phyloP scores from a whole-genome alignment of 2,888 invertebrate genomes.

The Nyleta sp. region DNA sequence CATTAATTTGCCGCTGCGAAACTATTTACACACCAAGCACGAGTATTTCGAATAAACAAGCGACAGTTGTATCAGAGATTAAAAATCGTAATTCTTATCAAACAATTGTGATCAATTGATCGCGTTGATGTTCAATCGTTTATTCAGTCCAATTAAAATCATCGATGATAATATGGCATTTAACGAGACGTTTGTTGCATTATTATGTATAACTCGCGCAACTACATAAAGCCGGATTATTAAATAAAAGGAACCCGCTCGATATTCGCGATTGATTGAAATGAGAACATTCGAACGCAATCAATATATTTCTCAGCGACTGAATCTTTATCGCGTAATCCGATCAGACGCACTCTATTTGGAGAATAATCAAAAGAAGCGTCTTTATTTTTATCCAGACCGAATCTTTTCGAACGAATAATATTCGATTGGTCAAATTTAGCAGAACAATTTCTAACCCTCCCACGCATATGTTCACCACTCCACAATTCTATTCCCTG shows the following conservation, averaged over 20 bases:
- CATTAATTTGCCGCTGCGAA: too few relatives aligned
- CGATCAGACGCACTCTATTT: not conserved
- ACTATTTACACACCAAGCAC: too few relatives aligned
- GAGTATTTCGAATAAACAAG: too few relatives aligned
- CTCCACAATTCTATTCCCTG: too few relatives aligned
- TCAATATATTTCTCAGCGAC: conserved; percentile 9
- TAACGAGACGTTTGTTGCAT: not conserved
- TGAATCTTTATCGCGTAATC: conserved; percentile 6
- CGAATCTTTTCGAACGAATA: not conserved
- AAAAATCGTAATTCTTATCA: too few relatives aligned
- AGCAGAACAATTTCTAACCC: not conserved
- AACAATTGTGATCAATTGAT: too few relatives aligned
- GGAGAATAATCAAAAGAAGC: not conserved
- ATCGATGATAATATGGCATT: not conserved
- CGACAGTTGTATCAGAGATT: too few relatives aligned
- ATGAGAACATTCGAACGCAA: not conserved
- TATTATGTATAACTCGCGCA: not conserved
- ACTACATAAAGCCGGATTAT: not conserved
- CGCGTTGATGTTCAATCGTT: too few relatives aligned
- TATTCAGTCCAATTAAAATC: not conserved
- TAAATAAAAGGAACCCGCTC: not conserved
- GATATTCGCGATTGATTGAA: not conserved
- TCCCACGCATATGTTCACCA: too few relatives aligned
- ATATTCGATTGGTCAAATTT: not conserved
- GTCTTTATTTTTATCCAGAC: not conserved